Conservation (phyloP, 2,888 invertebrate species). For the Oxytorus armatus region DNA sequence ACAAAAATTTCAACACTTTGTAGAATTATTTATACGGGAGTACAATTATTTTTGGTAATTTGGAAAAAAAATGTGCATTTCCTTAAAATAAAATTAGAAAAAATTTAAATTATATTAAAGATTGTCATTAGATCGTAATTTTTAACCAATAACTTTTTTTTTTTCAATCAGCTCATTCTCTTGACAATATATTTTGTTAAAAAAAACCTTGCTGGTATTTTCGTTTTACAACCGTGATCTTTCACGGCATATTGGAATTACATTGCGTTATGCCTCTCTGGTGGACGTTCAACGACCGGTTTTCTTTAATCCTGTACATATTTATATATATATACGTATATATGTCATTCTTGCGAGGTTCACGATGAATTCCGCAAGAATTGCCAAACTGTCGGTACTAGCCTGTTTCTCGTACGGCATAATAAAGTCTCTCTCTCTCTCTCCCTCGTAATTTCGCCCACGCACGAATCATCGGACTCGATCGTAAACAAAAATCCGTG, state of each 20-base stretch:
- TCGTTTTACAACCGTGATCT: neutral
- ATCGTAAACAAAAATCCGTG: constrained; percentile 49
- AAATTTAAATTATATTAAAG: neutral
- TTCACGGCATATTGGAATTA: constrained; percentile 14
- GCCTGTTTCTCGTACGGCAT: constrained; percentile 33
- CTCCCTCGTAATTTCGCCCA: constrained; percentile 23
- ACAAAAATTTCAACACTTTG: constrained; percentile 3
- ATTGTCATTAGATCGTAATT: neutral
- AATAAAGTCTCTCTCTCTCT: constrained; percentile 15
- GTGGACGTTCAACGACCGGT: constrained; percentile 28
- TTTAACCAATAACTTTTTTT: neutral
- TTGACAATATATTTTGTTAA: constrained; percentile 20
- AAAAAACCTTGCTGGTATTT: neutral
- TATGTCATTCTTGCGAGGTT: constrained; percentile 6
- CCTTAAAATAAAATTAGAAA: neutral
- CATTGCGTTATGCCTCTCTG: neutral
- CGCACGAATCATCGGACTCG: constrained; percentile 26
- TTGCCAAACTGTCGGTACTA: constrained; percentile 35
- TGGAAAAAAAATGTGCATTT: neutral
- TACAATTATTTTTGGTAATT: neutral
- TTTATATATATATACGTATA: neutral
- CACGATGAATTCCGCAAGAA: constrained; percentile 34
- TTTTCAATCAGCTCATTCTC: neutral
- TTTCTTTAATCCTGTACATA: constrained; percentile 17
- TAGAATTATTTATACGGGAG: constrained; percentile 1